Conservation (phyloP, 1,140 invertebrate genomes). For the Procambarus virginalis region DNA sequence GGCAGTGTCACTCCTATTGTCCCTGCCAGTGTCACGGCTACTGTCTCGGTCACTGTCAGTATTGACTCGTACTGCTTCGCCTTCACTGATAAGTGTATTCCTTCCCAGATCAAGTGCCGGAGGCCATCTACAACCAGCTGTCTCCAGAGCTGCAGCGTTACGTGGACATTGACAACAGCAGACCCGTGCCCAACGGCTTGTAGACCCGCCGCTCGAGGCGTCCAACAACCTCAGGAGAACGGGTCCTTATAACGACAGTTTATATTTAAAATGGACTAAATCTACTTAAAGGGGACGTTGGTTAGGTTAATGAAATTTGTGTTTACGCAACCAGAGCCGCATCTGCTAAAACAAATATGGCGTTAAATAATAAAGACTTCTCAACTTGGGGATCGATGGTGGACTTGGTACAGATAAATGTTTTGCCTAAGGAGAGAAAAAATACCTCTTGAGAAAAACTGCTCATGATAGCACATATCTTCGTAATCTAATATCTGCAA, state of each 20-base stretch:
- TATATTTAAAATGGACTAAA: background rate
- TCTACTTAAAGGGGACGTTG: background rate
- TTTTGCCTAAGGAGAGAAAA: background rate
- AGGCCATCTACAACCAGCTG: slow-evolving; percentile 85
- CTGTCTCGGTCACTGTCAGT: background rate
- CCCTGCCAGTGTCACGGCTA: background rate
- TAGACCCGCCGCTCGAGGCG: slow-evolving; percentile 1
- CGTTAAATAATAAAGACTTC: background rate
- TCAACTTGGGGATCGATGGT: background rate
- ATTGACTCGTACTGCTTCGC: background rate
- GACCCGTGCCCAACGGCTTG: slow-evolving; percentile 68
- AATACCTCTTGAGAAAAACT: background rate
- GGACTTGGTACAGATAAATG: background rate
- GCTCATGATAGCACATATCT: background rate
- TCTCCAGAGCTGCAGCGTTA: slow-evolving; percentile 81
- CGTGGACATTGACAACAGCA: slow-evolving; percentile 79
- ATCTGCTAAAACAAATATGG: background rate
- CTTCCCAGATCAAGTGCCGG: slow-evolving; percentile 84
- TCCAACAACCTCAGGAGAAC: background rate
- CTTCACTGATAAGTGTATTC: background rate
- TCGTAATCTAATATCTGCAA: background rate
- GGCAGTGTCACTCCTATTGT: too few relatives aligned
- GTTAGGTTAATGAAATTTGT: background rate
- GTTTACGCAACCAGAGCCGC: background rate
- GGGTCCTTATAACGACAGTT: background rate